Conservation (phyloP, 2,113 vertebrate genomes). For the Crotalus tigris region DNA sequence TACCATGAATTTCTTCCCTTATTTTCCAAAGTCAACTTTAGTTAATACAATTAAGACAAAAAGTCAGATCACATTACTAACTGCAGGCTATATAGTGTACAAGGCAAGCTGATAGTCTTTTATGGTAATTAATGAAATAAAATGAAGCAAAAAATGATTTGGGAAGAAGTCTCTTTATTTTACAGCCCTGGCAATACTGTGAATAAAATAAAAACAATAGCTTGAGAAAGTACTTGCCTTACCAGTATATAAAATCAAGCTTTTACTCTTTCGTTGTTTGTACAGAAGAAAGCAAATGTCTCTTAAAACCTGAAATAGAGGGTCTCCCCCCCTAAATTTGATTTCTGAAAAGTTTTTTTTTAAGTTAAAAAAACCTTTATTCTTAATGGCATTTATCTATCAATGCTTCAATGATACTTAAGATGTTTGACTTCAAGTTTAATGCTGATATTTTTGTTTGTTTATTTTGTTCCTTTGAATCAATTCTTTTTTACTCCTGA, state of each 20-base stretch:
- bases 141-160: background rate
- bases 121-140: background rate
- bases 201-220: background rate
- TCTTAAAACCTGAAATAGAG: background rate
- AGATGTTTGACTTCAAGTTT: background rate
- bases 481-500: background rate
- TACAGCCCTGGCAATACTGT: too few relatives aligned
- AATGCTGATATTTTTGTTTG: background rate
- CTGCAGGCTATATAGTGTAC: background rate
- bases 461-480: background rate
- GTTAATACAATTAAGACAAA: constrained; percentile 29
- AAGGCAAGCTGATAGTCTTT: background rate
- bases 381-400: background rate
- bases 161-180: background rate
- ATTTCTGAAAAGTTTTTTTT: background rate
- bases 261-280: background rate
- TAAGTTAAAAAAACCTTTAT: background rate
- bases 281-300: background rate
- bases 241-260: background rate
- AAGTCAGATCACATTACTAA: constrained; percentile 36
- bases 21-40: constrained; percentile 10
- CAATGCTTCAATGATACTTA: background rate
- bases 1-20: background rate
- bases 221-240: background rate
- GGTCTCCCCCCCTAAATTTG: fast-evolving